Evolutionary conservation across 2,113 vertebrate genomes (phyloP).

Genomic region (Mohoua ochrocephala): DNA sequence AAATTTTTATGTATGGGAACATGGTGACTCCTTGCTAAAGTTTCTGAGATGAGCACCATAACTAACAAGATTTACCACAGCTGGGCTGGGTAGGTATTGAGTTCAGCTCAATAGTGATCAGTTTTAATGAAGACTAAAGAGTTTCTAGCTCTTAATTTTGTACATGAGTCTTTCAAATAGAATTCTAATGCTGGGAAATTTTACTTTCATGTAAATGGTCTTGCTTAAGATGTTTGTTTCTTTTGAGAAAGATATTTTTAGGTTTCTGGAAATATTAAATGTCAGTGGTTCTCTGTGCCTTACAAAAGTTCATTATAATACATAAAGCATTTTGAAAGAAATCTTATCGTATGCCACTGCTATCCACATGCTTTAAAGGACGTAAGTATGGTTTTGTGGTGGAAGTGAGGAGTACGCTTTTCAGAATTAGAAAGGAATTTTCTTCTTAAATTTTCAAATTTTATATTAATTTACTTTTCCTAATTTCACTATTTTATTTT

Average conservation of each 20-base stretch:
- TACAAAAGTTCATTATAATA: neutral
- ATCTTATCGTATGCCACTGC: neutral
- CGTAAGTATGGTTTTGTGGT: neutral
- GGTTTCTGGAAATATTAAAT: neutral
- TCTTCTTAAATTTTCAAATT: neutral
- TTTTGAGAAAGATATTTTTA: neutral
- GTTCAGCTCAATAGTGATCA: neutral
- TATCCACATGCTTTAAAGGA: neutral
- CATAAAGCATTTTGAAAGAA: slow-evolving; percentile 15
- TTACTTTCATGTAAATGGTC: neutral
- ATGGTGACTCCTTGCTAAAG: neutral
- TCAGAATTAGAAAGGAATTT: neutral
- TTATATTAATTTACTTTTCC: neutral
- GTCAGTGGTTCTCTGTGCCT: neutral
- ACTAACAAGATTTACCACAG: neutral
- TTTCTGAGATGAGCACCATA: neutral
- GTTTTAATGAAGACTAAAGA: slow-evolving; percentile 15
- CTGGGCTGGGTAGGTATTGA: neutral
- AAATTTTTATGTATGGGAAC: neutral
- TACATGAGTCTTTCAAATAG: neutral
- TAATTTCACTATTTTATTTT: neutral
- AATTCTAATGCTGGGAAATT: neutral
- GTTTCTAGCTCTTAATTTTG: slow-evolving; percentile 2
- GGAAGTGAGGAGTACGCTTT: neutral
- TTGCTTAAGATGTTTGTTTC: neutral